Conservation (phyloP, 2,888 invertebrate genomes). For the Diarsia brunnea region DNA sequence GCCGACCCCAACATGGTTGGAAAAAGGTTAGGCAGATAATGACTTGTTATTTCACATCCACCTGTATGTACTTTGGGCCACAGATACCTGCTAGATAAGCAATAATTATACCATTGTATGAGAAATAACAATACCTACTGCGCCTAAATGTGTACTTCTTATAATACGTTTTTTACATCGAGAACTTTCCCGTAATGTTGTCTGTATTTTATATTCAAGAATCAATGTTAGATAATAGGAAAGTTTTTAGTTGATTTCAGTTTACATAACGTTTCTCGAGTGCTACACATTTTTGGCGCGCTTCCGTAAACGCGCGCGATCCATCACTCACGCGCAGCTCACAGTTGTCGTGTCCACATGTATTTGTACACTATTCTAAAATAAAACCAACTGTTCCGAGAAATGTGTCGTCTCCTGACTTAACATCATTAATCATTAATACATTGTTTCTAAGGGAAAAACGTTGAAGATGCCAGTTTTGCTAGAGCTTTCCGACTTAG, state of each 20-base stretch:
- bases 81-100: too few relatives aligned
- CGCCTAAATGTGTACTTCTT: too few relatives aligned
- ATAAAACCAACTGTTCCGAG: slow-evolving; percentile 51
- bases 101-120: too few relatives aligned
- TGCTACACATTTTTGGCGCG: slow-evolving; percentile 37
- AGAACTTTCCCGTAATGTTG: background rate
- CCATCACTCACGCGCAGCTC: slow-evolving; percentile 46
- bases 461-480: background rate
- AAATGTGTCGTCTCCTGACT: slow-evolving; percentile 40
- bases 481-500: background rate
- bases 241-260: slow-evolving; percentile 3
- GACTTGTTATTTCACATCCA: too few relatives aligned
- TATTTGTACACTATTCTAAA: slow-evolving; percentile 52
- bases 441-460: slow-evolving; percentile 6
- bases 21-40: too few relatives aligned
- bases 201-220: background rate
- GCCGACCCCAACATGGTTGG: too few relatives aligned
- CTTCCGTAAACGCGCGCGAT: slow-evolving; percentile 41
- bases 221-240: background rate
- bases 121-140: too few relatives aligned
- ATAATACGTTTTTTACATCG: background rate
- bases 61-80: too few relatives aligned
- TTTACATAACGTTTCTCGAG: slow-evolving; percentile 3
- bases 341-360: slow-evolving; percentile 43
- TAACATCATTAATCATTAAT: slow-evolving; percentile 51